phyloP scores from a whole-genome alignment of 2,113 vertebrate genomes.

The Dryoscopus gambensis region DNA sequence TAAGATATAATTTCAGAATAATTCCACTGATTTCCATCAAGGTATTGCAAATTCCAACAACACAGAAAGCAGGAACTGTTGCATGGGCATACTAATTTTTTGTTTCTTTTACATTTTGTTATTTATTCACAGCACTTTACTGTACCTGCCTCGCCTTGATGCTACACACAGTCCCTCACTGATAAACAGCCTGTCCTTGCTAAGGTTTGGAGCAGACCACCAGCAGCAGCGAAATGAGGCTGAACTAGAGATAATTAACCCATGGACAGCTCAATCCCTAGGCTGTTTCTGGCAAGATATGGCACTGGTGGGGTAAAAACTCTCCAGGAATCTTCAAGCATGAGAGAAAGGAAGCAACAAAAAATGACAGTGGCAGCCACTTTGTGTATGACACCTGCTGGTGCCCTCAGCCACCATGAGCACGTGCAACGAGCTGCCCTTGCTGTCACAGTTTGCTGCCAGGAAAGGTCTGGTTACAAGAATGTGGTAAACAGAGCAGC shows the following conservation, averaged over 20 bases:
- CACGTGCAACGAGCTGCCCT: not conserved
- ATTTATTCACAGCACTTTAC: not conserved
- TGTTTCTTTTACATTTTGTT: not conserved
- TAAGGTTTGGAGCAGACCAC: not conserved
- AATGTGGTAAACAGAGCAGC: not conserved
- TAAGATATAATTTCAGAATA: not conserved
- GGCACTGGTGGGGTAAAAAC: not conserved
- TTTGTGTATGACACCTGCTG: not conserved
- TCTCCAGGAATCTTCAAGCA: not conserved
- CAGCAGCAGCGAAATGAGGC: not conserved
- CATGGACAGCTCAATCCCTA: not conserved
- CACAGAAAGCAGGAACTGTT: not conserved
- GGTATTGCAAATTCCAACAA: not conserved
- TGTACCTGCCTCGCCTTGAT: not conserved
- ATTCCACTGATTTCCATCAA: not conserved
- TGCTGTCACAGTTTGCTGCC: not conserved
- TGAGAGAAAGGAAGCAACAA: not conserved
- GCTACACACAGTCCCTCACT: not conserved
- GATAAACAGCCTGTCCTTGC: not conserved
- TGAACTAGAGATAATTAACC: not conserved
- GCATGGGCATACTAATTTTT: fast-evolving
- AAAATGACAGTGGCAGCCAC: not conserved
- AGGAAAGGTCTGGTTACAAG: not conserved
- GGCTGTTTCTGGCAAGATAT: not conserved
- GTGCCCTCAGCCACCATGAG: not conserved